Evolutionary conservation across 2,113 vertebrate genomes (phyloP).

Genomic region (Leptobrachium ailaonicum): DNA sequence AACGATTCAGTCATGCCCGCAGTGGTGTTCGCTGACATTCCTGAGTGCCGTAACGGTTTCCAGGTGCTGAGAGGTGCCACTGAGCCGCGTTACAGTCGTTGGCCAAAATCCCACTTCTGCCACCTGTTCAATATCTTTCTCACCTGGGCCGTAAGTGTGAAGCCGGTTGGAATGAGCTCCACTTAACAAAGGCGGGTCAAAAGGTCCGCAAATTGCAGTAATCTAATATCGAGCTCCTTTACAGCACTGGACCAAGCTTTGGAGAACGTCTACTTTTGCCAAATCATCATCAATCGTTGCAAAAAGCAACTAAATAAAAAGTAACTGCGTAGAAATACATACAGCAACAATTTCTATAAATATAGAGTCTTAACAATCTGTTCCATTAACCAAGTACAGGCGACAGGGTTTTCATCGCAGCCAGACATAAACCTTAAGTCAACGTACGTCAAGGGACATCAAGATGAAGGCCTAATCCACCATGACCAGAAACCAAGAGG

Average conservation of each 20-base stretch:
- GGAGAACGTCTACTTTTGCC: too few species aligned
- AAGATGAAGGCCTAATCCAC: too few species aligned
- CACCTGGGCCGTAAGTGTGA: not conserved
- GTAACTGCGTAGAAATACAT: too few species aligned
- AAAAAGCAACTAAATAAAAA: too few species aligned
- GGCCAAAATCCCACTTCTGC: not conserved
- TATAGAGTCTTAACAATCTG: not conserved
- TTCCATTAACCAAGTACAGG: not conserved
- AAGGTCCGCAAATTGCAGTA: not conserved
- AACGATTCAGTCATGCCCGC: not conserved
- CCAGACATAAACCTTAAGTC: too few species aligned
- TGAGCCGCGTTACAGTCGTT: not conserved
- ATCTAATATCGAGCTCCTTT: not conserved
- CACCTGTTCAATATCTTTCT: not conserved
- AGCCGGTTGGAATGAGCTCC: not conserved
- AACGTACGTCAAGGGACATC: too few species aligned
- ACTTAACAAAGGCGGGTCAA: not conserved
- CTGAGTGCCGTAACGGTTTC: slow-evolving; percentile 41
- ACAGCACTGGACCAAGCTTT: too few species aligned
- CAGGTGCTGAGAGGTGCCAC: slow-evolving; percentile 50
- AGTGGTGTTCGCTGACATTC: not conserved
- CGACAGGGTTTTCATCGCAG: too few species aligned
- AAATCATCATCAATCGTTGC: too few species aligned
- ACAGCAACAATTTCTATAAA: too few species aligned
- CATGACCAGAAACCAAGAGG: too few species aligned